phyloP scores from a whole-genome alignment of 2,113 vertebrate genomes.

The Anoplopoma fimbria region DNA sequence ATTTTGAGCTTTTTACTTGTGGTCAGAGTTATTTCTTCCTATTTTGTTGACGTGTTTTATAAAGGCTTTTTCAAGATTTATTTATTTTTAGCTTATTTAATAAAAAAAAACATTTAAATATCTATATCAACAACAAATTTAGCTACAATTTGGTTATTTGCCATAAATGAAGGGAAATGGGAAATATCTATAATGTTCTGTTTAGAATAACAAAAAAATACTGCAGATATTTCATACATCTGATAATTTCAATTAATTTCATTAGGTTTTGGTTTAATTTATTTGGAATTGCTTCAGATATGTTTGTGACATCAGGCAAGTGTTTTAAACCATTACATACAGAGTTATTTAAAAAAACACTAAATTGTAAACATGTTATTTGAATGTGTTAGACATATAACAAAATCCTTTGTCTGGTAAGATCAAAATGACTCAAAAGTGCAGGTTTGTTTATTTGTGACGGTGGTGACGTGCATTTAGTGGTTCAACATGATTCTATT shows the following conservation, averaged over 20 bases:
- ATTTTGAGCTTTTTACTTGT: conserved; percentile 34
- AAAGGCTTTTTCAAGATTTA: neutral
- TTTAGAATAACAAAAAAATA: conserved; percentile 9
- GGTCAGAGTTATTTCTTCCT: conserved; percentile 17
- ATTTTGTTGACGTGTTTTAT: conserved; percentile 20
- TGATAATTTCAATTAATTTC: conserved; percentile 25
- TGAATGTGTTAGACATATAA: neutral
- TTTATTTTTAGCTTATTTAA: neutral
- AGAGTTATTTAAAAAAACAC: neutral
- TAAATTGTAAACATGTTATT: conserved; percentile 18
- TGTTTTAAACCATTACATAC: conserved; percentile 4
- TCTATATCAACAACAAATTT: conserved; percentile 3
- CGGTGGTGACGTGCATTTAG: conserved; percentile 5
- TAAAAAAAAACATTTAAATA: neutral
- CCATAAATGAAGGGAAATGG: neutral
- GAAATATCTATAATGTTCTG: neutral
- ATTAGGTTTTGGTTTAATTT: conserved; percentile 8
- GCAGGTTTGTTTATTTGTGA: conserved; percentile 13
- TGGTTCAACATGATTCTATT: conserved; percentile 4
- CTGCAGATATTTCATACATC: conserved; percentile 7
- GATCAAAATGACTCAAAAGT: conserved; percentile 2
- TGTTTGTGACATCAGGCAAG: conserved; percentile 3
- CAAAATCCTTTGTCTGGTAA: conserved; percentile 5
- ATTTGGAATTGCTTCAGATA: neutral
- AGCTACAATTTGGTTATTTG: neutral